Evolutionary conservation across 2,797 vertebrate genomes (phyloP), one percentile per base, ranked within the genome.

Genomic region (Enteromius viviparus): DNA sequence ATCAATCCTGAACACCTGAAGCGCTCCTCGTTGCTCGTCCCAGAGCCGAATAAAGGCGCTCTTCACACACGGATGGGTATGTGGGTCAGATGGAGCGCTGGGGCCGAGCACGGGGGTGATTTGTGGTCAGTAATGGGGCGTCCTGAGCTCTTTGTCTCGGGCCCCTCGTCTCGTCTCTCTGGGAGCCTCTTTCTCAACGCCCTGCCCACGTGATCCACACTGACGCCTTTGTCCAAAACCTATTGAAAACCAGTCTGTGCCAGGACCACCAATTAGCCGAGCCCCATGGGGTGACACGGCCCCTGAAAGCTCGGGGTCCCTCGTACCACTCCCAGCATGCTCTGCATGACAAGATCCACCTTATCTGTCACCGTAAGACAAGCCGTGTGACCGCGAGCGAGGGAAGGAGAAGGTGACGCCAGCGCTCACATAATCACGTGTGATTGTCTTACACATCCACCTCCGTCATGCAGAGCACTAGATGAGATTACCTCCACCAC

Each of bases 181-280:
- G 62, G 62, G 29, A 65, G 62, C 62, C 62, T 34, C 29, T 65
- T 65, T 65, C 62, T 65, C 29, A 65, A 65, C 62, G 15, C 6
- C 62, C 82, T 45, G 85, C 87, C 80, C 91, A 87, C 64, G 86
- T 91, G 76, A 86, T 85, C 88, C 88, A 90, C 92, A 89, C 88
- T 91, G 85, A 90, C 84, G 92, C 90, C 92, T 95, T 94, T 95
- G 93, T 94, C 90, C 90, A 88, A 82, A 82, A 76, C 82, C 80
- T 15, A 65, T 85, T 90, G 90, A 93, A 94, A 90, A 91, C 88
- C 91, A 89, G 89, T 86, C 92, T 90, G 89, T 82, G 34, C 89
- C 89, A 89, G 91, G 93, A 91, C 91, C 92, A 93, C 93, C 94
- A 95, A 96, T 95, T 95, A 96, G 95, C 92, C 88, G 92, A 94